These are phyloP conservation scores for Chaetops frenatus DNA, from an alignment of 2,113 vertebrate species.

Conservation along the genomic window DNA sequence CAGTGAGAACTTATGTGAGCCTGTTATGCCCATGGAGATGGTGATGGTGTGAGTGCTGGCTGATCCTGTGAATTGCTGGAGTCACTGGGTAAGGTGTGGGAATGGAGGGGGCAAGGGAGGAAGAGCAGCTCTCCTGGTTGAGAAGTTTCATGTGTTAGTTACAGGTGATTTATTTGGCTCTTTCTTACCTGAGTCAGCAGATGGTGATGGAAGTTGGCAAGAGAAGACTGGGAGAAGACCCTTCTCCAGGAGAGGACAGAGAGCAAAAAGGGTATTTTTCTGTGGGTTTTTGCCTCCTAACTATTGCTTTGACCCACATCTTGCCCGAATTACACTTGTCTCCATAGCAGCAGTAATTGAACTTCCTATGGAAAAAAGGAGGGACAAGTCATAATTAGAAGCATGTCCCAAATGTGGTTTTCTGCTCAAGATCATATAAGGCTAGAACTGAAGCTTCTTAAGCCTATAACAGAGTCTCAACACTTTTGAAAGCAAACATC, in stretches of 20 bases:
- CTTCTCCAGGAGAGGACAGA: background rate
- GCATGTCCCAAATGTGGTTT: constrained; percentile 3
- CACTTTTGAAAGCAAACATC: background rate
- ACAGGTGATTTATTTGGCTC: background rate
- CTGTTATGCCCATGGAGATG: background rate
- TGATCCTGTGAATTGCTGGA: background rate
- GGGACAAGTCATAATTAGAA: constrained; percentile 13
- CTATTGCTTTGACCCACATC: constrained; percentile 20
- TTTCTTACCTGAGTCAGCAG: background rate
- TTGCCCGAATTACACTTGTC: constrained; percentile 51
- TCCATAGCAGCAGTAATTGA: constrained; percentile 48
- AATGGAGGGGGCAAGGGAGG: background rate
- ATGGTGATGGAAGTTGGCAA: background rate
- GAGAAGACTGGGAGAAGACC: background rate
- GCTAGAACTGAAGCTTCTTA: background rate
- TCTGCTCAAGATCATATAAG: background rate
- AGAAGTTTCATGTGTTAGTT: background rate
- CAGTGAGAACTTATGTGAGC: background rate
- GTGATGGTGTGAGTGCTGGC: background rate
- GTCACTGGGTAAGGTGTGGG: background rate
- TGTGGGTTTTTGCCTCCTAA: background rate
- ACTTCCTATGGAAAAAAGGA: constrained; percentile 35
- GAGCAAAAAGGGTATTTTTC: background rate
- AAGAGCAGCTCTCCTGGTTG: background rate
- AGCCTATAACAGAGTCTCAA: background rate